A percentile compares a stretch with the other conserved stretches of the same genome.
These are phyloP conservation scores for Neodiprion fabricii DNA, from an alignment of 1,140 invertebrate species.

Conservation along the genomic window DNA sequence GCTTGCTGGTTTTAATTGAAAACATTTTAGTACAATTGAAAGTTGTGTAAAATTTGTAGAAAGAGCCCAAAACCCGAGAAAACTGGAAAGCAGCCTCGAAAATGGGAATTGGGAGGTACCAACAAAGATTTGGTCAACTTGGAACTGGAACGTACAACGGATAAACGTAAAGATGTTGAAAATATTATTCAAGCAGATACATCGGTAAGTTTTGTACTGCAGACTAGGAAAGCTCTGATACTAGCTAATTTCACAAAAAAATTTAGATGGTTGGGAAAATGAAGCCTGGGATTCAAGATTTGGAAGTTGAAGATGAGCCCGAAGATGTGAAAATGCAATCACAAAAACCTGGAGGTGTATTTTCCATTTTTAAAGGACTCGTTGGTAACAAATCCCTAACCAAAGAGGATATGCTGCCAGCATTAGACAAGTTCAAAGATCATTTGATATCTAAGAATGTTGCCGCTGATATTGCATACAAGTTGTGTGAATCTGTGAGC, in stretches of 20 bases:
- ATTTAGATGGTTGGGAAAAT: slow-evolving; percentile 81
- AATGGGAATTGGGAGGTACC: slow-evolving; percentile 88
- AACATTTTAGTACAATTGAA: background rate
- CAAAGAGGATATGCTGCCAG: slow-evolving; percentile 79
- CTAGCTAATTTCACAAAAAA: slow-evolving; percentile 14
- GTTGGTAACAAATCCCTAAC: slow-evolving; percentile 86
- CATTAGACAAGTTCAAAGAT: slow-evolving; percentile 94
- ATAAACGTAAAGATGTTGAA: slow-evolving; percentile 72
- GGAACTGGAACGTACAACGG: slow-evolving; percentile 81
- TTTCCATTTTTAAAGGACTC: slow-evolving; percentile 85
- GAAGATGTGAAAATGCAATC: slow-evolving; percentile 55
- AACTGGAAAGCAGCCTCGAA: slow-evolving; percentile 85
- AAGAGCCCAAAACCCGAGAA: slow-evolving; percentile 76
- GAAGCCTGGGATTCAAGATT: slow-evolving; percentile 75
- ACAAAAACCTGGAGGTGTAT: slow-evolving; percentile 67
- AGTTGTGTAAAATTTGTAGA: slow-evolving; percentile 44
- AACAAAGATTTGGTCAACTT: slow-evolving; percentile 79
- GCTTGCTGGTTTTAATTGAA: no score
- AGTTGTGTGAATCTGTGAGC: slow-evolving; percentile 94
- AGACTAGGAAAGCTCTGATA: background rate
- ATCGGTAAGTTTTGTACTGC: slow-evolving; percentile 60
- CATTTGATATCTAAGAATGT: slow-evolving; percentile 98
- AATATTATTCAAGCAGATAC: slow-evolving; percentile 68
- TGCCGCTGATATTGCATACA: slow-evolving; percentile 92
- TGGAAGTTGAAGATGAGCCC: slow-evolving; percentile 65